These are phyloP conservation scores for Pao palembangensis DNA, from an alignment of 2,113 vertebrate genomes.

Conservation along the genomic window DNA sequence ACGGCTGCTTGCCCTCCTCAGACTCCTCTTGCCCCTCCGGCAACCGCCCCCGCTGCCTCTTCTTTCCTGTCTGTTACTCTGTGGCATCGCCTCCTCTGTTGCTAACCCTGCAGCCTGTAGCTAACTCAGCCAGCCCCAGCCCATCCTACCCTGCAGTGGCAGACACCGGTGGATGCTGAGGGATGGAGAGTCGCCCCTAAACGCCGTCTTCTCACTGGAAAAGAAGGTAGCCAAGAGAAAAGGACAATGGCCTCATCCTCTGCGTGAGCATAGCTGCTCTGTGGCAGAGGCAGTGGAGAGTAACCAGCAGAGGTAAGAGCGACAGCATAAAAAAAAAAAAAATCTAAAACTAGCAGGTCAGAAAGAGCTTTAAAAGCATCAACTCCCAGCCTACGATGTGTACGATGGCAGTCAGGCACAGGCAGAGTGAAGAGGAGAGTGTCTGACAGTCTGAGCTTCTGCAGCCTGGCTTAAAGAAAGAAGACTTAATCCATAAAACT, in stretches of 20 bases:
- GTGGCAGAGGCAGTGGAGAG: conserved; percentile 30
- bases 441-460: conserved; percentile 45
- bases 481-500: conserved; percentile 68
- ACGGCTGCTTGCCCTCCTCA: conserved; percentile 81
- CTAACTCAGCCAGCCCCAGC: conserved; percentile 48
- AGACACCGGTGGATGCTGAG: conserved; percentile 13
- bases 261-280: conserved; percentile 62
- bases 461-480: conserved; percentile 54
- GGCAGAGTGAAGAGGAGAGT: conserved; percentile 17
- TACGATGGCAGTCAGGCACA: conserved; percentile 40
- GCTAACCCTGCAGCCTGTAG: conserved; percentile 60
- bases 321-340: neutral
- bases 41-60: conserved; percentile 50
- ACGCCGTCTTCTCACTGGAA: conserved; percentile 18
- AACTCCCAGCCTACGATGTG: conserved; percentile 18
- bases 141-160: conserved; percentile 50
- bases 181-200: conserved; percentile 29
- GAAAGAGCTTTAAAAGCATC: conserved; percentile 38
- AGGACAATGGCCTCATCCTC: conserved; percentile 50
- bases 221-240: conserved; percentile 62
- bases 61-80: conserved; percentile 38
- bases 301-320: conserved; percentile 4
- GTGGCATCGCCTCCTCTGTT: conserved; percentile 55
- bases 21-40: conserved; percentile 73
- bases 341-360: neutral